Evolutionary conservation across 1,140 invertebrate genomes (phyloP).

Genomic region (Rhyacophila brunnea): DNA sequence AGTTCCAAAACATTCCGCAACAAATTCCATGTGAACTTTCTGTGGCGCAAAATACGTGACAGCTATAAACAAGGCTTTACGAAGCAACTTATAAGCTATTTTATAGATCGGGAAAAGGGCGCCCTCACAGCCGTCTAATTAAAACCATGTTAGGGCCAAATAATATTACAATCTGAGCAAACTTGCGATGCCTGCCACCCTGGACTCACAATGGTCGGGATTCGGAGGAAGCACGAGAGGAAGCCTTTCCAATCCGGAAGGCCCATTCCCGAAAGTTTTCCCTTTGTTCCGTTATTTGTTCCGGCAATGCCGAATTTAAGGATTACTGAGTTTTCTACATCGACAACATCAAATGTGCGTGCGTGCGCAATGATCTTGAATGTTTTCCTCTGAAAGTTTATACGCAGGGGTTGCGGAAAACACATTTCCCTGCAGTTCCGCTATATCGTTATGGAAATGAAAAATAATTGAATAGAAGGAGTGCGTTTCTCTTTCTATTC

Average conservation of each 20-base stretch:
- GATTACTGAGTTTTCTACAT: slow-evolving; percentile 13
- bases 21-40: too few species aligned
- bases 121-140: too few species aligned
- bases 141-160: too few species aligned
- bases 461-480: neutral
- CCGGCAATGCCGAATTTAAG: slow-evolving; percentile 8
- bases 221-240: neutral
- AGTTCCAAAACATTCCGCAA: too few species aligned
- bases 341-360: slow-evolving; percentile 11
- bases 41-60: too few species aligned
- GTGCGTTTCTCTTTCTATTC: neutral
- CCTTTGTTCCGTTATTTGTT: slow-evolving; percentile 16
- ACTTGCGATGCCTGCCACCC: too few species aligned
- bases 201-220: too few species aligned
- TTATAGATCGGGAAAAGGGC: too few species aligned
- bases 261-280: slow-evolving; percentile 2
- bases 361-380: neutral
- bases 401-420: neutral
- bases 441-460: neutral
- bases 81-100: too few species aligned
- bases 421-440: neutral
- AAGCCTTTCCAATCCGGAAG: neutral
- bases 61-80: too few species aligned
- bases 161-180: too few species aligned
- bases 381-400: neutral